phyloP scores from a whole-genome alignment of 2,113 vertebrate genomes.

The Gobio gobio region DNA sequence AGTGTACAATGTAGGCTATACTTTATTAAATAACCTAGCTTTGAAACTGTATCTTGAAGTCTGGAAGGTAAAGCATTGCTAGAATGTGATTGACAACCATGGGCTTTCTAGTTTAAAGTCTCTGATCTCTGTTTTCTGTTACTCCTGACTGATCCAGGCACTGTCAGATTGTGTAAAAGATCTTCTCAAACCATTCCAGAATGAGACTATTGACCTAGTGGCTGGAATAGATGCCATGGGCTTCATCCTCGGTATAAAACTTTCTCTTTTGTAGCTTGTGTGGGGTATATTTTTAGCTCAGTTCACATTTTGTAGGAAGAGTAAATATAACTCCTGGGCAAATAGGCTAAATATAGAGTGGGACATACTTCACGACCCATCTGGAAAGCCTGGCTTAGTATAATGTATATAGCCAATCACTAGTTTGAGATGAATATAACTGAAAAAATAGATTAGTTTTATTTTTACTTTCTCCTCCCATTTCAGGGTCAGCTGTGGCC shows the following conservation, averaged over 20 bases:
- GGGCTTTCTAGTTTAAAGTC: background rate
- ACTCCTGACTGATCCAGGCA: conserved; percentile 69
- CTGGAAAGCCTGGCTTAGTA: background rate
- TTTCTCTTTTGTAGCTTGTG: background rate
- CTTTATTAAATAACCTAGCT: background rate
- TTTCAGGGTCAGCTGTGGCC: conserved; percentile 76
- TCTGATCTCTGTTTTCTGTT: background rate
- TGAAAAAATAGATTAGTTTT: background rate
- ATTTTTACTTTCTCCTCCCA: background rate
- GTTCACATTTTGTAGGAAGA: conserved; percentile 27
- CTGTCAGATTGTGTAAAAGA: conserved; percentile 83
- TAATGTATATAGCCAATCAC: background rate
- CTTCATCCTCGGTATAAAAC: conserved; percentile 84
- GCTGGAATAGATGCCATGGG: conserved; percentile 90
- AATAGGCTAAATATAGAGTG: conserved; percentile 65
- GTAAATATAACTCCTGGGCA: conserved; percentile 57
- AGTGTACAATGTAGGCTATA: background rate
- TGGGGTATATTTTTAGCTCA: conserved; percentile 51
- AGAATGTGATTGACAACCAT: background rate
- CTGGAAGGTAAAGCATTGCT: background rate
- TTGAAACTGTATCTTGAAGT: background rate
- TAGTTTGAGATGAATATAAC: background rate
- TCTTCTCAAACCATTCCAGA: conserved; percentile 80
- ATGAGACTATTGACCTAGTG: conserved; percentile 81
- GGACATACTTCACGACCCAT: background rate